A percentile compares a stretch with the other conserved stretches of the same genome.
phyloP scores from a whole-genome alignment of 2,113 vertebrate genomes.

The Brachypteracias leptosomus region DNA sequence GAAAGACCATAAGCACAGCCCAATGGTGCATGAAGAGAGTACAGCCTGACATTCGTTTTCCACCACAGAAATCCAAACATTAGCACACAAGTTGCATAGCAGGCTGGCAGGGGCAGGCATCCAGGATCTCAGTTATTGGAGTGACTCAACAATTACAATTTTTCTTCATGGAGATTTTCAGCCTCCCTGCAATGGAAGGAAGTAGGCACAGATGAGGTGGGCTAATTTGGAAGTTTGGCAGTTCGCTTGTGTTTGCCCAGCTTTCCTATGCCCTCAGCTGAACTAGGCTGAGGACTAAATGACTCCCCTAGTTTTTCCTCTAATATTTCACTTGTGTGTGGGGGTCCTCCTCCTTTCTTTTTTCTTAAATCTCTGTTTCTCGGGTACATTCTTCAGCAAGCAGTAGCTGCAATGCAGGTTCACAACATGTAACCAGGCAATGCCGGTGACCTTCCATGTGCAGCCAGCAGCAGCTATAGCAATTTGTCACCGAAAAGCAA shows the following conservation, averaged over 20 bases:
- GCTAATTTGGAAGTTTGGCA: not conserved
- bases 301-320: not conserved
- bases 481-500: not conserved
- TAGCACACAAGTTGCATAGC: slow-evolving; percentile 26
- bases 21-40: slow-evolving; percentile 33
- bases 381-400: not conserved
- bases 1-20: slow-evolving; percentile 54
- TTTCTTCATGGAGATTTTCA: slow-evolving; percentile 16
- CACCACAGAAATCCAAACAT: slow-evolving; percentile 37
- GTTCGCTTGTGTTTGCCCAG: not conserved
- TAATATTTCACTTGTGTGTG: not conserved
- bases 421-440: not conserved
- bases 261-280: not conserved
- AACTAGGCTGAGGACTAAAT: not conserved
- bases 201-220: not conserved
- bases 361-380: not conserved
- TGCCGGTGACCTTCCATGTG: not conserved
- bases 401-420: not conserved
- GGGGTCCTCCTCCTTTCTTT: accelerated
- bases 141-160: slow-evolving; percentile 14
- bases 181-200: not conserved
- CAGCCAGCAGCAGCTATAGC: not conserved
- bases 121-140: slow-evolving; percentile 5
- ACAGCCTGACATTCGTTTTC: slow-evolving; percentile 28
- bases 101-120: slow-evolving; percentile 49